These are phyloP conservation scores for Myrmecophaga tridactyla DNA, from an alignment of 2,113 vertebrate species.

Conservation along the genomic window DNA sequence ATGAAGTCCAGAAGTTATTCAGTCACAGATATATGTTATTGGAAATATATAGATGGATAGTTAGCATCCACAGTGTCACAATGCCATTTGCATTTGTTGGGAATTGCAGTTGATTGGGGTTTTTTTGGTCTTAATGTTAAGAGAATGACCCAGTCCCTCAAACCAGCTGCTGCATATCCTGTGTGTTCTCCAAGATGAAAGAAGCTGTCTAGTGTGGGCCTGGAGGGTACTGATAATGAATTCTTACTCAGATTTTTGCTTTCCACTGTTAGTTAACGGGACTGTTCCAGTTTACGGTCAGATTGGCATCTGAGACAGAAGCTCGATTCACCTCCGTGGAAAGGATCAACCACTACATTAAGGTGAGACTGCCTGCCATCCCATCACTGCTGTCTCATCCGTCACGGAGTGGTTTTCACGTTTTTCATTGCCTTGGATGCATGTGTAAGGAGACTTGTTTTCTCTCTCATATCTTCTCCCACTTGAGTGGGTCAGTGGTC, in stretches of 20 bases:
- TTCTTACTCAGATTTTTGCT: background rate
- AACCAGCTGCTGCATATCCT: background rate
- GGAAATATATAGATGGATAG: background rate
- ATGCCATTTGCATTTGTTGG: background rate
- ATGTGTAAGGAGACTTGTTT: background rate
- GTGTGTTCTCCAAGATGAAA: background rate
- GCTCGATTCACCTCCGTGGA: constrained; percentile 96
- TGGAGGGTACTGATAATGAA: background rate
- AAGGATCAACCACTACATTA: constrained; percentile 93
- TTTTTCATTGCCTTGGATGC: background rate
- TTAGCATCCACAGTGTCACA: too few species aligned
- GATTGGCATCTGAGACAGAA: constrained; percentile 94
- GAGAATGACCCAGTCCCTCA: background rate
- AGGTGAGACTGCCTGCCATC: constrained; percentile 81
- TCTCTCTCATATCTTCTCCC: background rate
- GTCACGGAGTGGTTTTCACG: background rate
- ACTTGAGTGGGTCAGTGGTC: background rate
- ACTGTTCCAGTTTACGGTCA: constrained; percentile 96
- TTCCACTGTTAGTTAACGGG: constrained; percentile 88
- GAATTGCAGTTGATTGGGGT: background rate
- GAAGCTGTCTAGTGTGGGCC: background rate
- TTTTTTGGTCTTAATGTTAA: background rate
- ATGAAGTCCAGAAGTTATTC: background rate
- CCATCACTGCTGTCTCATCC: background rate
- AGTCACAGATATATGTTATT: background rate